Conservation (phyloP, 2,888 invertebrate species). For the Auanema sp. region DNA sequence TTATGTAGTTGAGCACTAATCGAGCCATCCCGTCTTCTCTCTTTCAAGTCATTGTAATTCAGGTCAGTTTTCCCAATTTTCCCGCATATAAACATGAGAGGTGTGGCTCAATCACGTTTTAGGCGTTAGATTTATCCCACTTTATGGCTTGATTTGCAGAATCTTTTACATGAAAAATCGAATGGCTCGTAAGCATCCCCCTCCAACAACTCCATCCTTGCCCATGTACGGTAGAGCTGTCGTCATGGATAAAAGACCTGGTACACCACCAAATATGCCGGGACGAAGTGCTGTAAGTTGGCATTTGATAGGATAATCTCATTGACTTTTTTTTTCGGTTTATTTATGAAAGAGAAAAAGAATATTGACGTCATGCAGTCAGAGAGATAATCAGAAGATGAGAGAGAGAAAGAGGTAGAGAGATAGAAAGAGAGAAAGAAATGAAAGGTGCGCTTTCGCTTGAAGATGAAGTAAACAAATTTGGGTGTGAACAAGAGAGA, state of each 20-base stretch:
- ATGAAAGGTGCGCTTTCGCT: not conserved
- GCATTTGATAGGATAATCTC: not conserved
- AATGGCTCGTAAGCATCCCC: too few species aligned
- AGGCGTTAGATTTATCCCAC: too few species aligned
- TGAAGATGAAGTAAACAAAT: too few species aligned
- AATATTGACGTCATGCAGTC: slow-evolving; percentile 9
- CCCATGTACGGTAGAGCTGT: slow-evolving; percentile 20
- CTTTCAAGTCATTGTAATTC: too few species aligned
- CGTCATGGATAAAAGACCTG: slow-evolving; percentile 16
- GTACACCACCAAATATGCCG: slow-evolving; percentile 39
- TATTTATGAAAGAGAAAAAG: not conserved
- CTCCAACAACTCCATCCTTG: slow-evolving; percentile 3
- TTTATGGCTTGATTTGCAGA: too few species aligned
- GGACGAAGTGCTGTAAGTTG: slow-evolving; percentile 9
- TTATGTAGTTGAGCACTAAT: too few species aligned
- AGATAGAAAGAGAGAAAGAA: not conserved
- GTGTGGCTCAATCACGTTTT: too few species aligned
- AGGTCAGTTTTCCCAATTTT: too few species aligned
- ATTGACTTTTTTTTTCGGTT: slow-evolving; percentile 1
- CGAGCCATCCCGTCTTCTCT: too few species aligned
- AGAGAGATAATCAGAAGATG: slow-evolving; percentile 7
- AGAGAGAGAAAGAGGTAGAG: slow-evolving; percentile 2
- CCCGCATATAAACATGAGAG: too few species aligned
- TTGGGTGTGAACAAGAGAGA: not conserved
- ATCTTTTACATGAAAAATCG: too few species aligned